Evolutionary conservation across 1,140 invertebrate species (phyloP).

Genomic region (Drosophila neocordata): DNA sequence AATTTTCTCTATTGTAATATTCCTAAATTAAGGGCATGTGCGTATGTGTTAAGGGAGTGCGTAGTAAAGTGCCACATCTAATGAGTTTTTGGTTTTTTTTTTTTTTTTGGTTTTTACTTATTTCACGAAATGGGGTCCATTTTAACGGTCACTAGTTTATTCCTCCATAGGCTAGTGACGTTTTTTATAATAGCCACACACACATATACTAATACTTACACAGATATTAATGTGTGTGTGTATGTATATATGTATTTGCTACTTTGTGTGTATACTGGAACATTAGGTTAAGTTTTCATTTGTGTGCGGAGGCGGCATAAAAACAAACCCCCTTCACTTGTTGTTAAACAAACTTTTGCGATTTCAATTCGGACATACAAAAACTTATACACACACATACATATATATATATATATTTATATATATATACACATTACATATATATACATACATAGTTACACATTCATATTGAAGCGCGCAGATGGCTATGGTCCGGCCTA

Average conservation of each 20-base stretch:
- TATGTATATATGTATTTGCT: conserved; percentile 20
- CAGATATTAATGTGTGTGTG: conserved; percentile 9
- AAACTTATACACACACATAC: conserved; percentile 1
- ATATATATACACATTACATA: neutral
- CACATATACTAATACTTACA: conserved; percentile 17
- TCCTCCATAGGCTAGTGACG: conserved; percentile 24
- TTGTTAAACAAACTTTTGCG: conserved; percentile 79
- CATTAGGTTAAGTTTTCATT: conserved; percentile 48
- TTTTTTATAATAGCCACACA: conserved; percentile 57
- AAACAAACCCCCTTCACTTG: conserved; percentile 78
- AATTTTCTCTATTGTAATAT: neutral
- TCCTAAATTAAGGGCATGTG: conserved; percentile 26
- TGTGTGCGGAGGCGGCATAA: conserved; percentile 52
- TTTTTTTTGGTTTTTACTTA: conserved; percentile 10
- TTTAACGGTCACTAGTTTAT: conserved; percentile 52
- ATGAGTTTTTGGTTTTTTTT: conserved; percentile 36
- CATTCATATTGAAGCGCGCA: conserved; percentile 48
- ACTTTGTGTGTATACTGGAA: conserved; percentile 25
- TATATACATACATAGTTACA: neutral
- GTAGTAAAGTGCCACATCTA: conserved; percentile 38
- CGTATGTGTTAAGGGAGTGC: conserved; percentile 9
- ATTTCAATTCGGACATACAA: conserved; percentile 61
- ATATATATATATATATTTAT: neutral
- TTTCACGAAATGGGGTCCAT: conserved; percentile 25
- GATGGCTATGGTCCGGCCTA: conserved; percentile 53